Evolutionary conservation across 1,140 invertebrate species (phyloP).

Genomic region (Drosophila ohnishii): DNA sequence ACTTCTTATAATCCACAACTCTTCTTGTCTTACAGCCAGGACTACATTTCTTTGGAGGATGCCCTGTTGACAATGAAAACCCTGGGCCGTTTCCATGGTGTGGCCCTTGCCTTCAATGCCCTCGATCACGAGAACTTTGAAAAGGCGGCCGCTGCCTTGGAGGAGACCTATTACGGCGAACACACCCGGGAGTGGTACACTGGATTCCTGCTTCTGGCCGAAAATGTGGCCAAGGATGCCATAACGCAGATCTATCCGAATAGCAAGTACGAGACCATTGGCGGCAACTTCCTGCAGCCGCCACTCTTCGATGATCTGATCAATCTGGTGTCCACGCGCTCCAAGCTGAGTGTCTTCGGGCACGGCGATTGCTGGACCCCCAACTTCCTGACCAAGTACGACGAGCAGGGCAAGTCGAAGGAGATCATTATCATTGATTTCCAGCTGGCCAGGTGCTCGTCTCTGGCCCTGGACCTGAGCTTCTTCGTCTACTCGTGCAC

Average conservation of each 20-base stretch:
- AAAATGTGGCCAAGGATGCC: slow-evolving; percentile 85
- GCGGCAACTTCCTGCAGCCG: slow-evolving; percentile 84
- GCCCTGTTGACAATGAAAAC: slow-evolving; percentile 84
- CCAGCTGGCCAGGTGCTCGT: slow-evolving; percentile 86
- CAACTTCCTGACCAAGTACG: slow-evolving; percentile 87
- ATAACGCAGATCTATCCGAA: slow-evolving; percentile 86
- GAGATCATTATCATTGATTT: slow-evolving; percentile 88
- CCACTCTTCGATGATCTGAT: slow-evolving; percentile 83
- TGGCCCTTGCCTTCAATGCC: slow-evolving; percentile 88
- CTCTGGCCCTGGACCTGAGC: slow-evolving; percentile 85
- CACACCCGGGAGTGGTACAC: slow-evolving; percentile 86
- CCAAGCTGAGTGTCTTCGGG: slow-evolving; percentile 84
- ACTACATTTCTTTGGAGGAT: slow-evolving; percentile 71
- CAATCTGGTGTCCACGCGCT: slow-evolving; percentile 63
- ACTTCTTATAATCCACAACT: background rate
- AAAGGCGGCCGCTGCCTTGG: slow-evolving; percentile 68
- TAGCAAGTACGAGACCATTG: slow-evolving; percentile 85
- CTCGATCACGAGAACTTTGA: slow-evolving; percentile 85
- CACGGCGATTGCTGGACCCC: slow-evolving; percentile 90
- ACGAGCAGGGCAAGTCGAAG: slow-evolving; percentile 77
- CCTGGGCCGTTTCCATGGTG: slow-evolving; percentile 87
- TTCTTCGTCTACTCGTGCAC: slow-evolving; percentile 87
- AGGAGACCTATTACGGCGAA: slow-evolving; percentile 85
- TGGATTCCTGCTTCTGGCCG: slow-evolving; percentile 85
- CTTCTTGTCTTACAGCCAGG: slow-evolving; percentile 34